These are phyloP conservation scores for Empis stercorea DNA, from an alignment of 2,888 invertebrate species.

Conservation along the genomic window DNA sequence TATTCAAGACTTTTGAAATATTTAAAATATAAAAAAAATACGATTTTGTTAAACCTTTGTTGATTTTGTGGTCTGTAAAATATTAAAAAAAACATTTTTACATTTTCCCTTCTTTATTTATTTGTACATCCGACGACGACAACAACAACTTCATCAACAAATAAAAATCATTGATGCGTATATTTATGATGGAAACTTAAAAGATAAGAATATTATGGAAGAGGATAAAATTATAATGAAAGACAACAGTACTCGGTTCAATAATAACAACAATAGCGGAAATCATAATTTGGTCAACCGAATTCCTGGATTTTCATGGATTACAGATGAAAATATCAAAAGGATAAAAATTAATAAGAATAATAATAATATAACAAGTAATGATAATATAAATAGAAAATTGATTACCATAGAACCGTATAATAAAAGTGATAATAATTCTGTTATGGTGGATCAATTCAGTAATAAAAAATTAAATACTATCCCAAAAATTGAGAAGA, in stretches of 20 bases:
- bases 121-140: no score
- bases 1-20: no score
- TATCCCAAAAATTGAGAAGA: background rate
- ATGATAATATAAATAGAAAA: no score
- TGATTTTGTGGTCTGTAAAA: slow-evolving; percentile 2
- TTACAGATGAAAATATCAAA: background rate
- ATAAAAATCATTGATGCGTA: background rate
- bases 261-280: background rate
- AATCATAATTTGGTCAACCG: background rate
- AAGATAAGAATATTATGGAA: background rate
- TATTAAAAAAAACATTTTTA: slow-evolving; percentile 9
- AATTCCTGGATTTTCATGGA: background rate
- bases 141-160: background rate
- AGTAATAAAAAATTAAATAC: no score
- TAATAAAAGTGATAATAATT: no score
- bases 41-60: slow-evolving; percentile 6
- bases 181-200: no score
- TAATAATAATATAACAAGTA: background rate
- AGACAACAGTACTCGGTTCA: background rate
- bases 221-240: background rate
- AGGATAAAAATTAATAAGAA: no score
- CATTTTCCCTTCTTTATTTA: background rate
- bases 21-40: no score
- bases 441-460: no score
- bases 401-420: no score